These are phyloP conservation scores for Felis chaus DNA, from an alignment of 2,113 vertebrate species.

Conservation along the genomic window DNA sequence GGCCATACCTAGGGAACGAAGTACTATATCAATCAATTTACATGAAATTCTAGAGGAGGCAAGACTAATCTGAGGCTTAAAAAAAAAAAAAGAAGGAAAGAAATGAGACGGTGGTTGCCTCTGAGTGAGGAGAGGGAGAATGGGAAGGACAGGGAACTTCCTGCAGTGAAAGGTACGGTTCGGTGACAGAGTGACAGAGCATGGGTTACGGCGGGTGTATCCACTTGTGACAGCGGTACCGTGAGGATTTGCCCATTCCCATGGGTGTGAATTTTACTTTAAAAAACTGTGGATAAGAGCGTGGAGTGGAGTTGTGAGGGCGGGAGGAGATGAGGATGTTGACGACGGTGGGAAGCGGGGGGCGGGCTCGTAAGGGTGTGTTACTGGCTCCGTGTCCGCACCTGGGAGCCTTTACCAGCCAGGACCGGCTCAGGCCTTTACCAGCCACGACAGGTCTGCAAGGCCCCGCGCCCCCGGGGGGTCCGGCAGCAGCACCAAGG, in stretches of 20 bases:
- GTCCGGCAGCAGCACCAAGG: fast-evolving
- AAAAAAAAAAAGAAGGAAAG: too few species aligned
- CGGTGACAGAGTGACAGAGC: background rate
- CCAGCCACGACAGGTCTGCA: background rate
- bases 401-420: too few species aligned
- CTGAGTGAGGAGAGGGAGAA: background rate
- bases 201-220: fast-evolving
- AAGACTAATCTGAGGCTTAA: background rate
- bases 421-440: background rate
- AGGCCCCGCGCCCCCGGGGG: background rate
- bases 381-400: background rate
- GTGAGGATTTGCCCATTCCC: background rate
- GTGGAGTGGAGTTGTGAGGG: background rate
- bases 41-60: background rate
- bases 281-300: background rate
- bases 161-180: too few species aligned
- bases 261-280: background rate
- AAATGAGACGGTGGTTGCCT: background rate
- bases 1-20: background rate
- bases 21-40: background rate
- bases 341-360: background rate
- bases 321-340: background rate
- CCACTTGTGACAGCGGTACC: background rate
- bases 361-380: background rate
- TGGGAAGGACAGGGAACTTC: background rate